These are phyloP conservation scores for Paradoxurus hermaphroditus DNA, from an alignment of 2,113 vertebrate species.

Conservation along the genomic window DNA sequence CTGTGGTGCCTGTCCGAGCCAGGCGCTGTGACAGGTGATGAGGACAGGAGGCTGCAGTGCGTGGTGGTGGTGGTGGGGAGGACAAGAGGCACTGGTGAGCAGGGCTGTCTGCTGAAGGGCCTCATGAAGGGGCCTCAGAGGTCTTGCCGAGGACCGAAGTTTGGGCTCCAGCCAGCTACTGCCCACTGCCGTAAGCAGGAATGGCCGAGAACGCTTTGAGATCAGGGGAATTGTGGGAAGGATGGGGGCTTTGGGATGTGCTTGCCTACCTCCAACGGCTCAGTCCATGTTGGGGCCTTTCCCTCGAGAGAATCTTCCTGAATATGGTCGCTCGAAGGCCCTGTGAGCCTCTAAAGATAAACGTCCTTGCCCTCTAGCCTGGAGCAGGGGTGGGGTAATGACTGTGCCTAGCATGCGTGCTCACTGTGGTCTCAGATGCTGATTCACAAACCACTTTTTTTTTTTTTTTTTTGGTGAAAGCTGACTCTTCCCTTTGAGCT, in stretches of 20 bases:
- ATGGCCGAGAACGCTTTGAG: not conserved
- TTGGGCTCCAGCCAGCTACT: not conserved
- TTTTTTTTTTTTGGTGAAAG: not conserved
- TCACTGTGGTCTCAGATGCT: not conserved
- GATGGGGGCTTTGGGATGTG: not conserved
- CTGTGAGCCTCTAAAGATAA: not conserved
- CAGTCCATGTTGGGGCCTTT: not conserved
- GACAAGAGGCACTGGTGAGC: fast-evolving
- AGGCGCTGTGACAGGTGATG: not conserved
- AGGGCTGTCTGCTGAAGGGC: not conserved
- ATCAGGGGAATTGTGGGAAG: not conserved
- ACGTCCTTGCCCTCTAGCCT: not conserved
- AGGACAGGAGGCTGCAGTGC: not conserved
- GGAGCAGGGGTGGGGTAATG: not conserved
- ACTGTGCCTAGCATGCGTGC: not conserved
- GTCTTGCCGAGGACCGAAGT: not conserved
- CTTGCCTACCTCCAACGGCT: not conserved
- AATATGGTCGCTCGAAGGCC: not conserved
- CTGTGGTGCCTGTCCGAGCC: not conserved
- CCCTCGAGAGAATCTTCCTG: not conserved
- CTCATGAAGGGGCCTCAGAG: not conserved
- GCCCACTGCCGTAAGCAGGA: fast-evolving
- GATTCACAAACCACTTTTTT: not conserved
- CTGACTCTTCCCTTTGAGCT: not conserved
- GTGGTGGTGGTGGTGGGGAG: not conserved